A percentile compares a stretch with the other conserved stretches of the same genome.
phyloP scores from a whole-genome alignment of 2,113 vertebrate species.

The Dendropsophus ebraccatus region DNA sequence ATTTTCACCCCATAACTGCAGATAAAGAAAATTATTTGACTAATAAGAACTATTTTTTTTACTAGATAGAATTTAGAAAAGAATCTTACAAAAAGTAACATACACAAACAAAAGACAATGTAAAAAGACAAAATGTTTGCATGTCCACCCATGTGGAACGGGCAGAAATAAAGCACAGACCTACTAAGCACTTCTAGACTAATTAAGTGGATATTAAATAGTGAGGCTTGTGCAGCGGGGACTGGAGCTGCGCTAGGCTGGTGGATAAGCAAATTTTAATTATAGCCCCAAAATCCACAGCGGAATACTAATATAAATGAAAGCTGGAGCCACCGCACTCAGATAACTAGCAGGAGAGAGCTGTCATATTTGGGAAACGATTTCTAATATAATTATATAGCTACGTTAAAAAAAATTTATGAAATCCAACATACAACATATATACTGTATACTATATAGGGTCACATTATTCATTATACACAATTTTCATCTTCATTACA shows the following conservation, averaged over 20 bases:
- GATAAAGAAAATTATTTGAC: neutral
- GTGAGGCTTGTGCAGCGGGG: neutral
- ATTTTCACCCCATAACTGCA: neutral
- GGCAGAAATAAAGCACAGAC: neutral
- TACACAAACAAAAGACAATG: neutral
- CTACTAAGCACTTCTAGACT: neutral
- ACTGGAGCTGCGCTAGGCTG: neutral
- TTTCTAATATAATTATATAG: no score
- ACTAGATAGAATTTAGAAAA: neutral
- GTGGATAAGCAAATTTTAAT: constrained; percentile 2
- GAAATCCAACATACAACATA: no score
- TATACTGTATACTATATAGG: no score
- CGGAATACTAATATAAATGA: neutral
- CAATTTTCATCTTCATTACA: no score
- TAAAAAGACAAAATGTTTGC: neutral
- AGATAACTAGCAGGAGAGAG: neutral
- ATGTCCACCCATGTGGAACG: neutral
- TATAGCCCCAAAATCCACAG: neutral
- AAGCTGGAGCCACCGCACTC: no score
- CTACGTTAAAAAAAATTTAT: no score
- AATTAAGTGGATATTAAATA: constrained; percentile 35
- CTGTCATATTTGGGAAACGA: neutral
- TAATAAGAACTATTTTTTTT: neutral
- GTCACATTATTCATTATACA: no score
- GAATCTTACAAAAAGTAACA: neutral